These are phyloP conservation scores for Psettodes erumei DNA, from an alignment of 2,113 vertebrate genomes.

Conservation along the genomic window DNA sequence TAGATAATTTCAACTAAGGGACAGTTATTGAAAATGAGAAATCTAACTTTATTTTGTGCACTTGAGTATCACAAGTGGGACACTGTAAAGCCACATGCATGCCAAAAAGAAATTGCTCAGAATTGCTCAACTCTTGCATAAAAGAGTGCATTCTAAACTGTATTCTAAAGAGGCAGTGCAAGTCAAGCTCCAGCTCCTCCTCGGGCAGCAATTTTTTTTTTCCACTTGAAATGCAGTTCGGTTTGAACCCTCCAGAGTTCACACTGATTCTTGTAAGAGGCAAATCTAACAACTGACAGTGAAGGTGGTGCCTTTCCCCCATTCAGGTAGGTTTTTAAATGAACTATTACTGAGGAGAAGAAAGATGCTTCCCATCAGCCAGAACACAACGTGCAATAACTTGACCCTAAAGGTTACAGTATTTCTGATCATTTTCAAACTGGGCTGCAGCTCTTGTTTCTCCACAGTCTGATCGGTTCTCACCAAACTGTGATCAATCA, in stretches of 20 bases:
- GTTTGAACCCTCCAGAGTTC: constrained; percentile 19
- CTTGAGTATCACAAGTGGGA: background rate
- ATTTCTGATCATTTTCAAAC: constrained; percentile 5
- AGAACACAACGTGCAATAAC: background rate
- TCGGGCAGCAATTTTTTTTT: constrained; percentile 4
- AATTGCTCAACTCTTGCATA: background rate
- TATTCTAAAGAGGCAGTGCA: background rate
- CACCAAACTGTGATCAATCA: constrained; percentile 30
- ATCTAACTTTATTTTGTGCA: background rate
- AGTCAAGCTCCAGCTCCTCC: background rate
- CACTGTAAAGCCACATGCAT: background rate
- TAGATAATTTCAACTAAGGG: background rate
- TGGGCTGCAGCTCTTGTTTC: background rate
- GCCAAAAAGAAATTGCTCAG: background rate
- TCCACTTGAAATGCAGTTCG: constrained; percentile 4
- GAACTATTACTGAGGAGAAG: too few species aligned
- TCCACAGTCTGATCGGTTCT: constrained; percentile 7
- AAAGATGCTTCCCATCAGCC: background rate
- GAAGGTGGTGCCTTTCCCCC: background rate
- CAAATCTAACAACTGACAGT: background rate
- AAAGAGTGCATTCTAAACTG: background rate
- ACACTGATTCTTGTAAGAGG: background rate
- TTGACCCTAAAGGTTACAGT: background rate
- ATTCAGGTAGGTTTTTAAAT: background rate
- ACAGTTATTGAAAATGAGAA: background rate